Evolutionary conservation across 2,888 invertebrate species (phyloP), one percentile per base, ranked within the genome.

Genomic region (Tolmerus cingulatus): DNA sequence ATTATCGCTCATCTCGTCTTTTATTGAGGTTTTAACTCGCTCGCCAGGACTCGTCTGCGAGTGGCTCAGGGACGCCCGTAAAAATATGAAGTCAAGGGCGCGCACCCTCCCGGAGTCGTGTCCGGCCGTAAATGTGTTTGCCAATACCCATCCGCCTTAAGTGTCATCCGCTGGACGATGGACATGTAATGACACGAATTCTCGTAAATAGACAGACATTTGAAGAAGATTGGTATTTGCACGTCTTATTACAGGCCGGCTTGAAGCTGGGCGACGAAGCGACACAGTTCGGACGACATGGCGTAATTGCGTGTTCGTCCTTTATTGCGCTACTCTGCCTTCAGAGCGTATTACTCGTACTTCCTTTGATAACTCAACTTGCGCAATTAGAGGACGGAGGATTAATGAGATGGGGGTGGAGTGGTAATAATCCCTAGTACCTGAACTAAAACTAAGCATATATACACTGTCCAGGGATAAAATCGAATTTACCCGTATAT

Each of bases 171-270:
- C 46, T 55, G 74, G 9, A 16, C 37, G 82, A 82, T 81, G 82
- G 55, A 66, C 78, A 43, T 74, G 57, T 85, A 55, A 76, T 85
- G 85, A 87, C 57, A 74, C 74, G 76, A 87, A 86, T 88, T 87
- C 81, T 81, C 82, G 87, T 88, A 88, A 87, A 88, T 86, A 82
- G 85, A 86, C 43, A 74, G 51, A 84, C 76, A 87, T 86, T 87
- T 87, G 86, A 86, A 77, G 55, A 82, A 87, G 86, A 88, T 87
- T 87, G 87, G 85, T 88, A 82, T 88, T 88, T 88, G 85, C 88
- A 87, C 82, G 74, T 88, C 87, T 79, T 87, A 86, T 84, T 84
- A 85, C 85, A 34, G 74, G 12, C 74, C 14, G 74, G 27, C 34
- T 46, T n/a, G 23, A 30, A 74, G 27, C n/a, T 27, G 74, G 57